phyloP scores from a whole-genome alignment of 2,888 invertebrate species.

The Arge pagana region DNA sequence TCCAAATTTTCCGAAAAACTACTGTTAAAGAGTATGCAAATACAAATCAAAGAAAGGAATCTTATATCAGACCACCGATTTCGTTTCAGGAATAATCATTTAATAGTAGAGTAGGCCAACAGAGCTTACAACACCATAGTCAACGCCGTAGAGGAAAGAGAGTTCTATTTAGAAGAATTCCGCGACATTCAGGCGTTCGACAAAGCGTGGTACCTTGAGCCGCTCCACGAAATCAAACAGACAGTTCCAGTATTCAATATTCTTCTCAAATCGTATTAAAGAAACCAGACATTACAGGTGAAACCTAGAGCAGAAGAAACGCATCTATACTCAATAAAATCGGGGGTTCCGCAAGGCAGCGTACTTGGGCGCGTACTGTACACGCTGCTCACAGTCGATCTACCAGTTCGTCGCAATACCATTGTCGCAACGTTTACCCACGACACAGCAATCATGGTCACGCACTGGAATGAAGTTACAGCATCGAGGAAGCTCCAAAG shows the following conservation, averaged over 20 bases:
- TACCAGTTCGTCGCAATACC: slow-evolving; percentile 20
- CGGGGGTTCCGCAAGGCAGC: slow-evolving; percentile 27
- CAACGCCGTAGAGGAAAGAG: slow-evolving; percentile 22
- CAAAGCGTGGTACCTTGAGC: slow-evolving; percentile 32
- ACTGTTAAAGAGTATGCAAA: slow-evolving; percentile 28
- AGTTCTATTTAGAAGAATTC: slow-evolving; percentile 27
- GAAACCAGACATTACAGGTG: slow-evolving; percentile 25
- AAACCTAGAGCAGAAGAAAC: slow-evolving; percentile 2
- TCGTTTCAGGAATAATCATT: slow-evolving; percentile 30
- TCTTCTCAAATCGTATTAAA: slow-evolving; percentile 23
- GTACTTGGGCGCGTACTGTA: slow-evolving; percentile 26
- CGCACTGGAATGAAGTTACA: too few relatives aligned
- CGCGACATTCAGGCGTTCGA: slow-evolving; percentile 27
- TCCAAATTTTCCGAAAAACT: slow-evolving; percentile 38
- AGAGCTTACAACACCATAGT: slow-evolving; percentile 26
- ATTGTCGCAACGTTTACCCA: slow-evolving; percentile 31
- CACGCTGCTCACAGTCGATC: slow-evolving; percentile 27
- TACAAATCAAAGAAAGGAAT: too few relatives aligned
- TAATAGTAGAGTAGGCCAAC: slow-evolving; percentile 33
- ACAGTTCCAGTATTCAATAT: slow-evolving; percentile 8
- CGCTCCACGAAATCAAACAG: slow-evolving; percentile 26
- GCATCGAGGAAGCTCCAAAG: too few relatives aligned
- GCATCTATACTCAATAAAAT: slow-evolving; percentile 21
- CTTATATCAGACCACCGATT: slow-evolving; percentile 33
- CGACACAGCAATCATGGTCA: too few relatives aligned